Base-by-base conservation (phyloP, 2,888 invertebrate genomes). In the Lordiphosa andalusiaca region DNA sequence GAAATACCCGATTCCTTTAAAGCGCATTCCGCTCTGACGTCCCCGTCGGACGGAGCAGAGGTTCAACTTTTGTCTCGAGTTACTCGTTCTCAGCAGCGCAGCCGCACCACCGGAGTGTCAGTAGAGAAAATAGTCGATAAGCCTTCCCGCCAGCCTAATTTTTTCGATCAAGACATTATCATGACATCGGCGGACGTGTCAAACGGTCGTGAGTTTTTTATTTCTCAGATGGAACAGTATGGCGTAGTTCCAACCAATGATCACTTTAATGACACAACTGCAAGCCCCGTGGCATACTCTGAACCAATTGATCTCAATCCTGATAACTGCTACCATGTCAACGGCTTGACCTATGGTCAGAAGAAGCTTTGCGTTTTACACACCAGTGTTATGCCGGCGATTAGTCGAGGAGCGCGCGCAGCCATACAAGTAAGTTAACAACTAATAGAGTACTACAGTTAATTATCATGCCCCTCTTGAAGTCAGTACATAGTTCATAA, bases 311-410 rank as follows among this genome's bases (percentile, higher is more conserved):
- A 89, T 64, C 65, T 89, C 12, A 89, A 90, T 84, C 89, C 89
- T 1, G 87, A 89, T 40, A 81, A 88, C 38, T 90, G 89, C 55
- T 89, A 88, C 58, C 73, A 80, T 19, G 86, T 89, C 2, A 86
- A 87, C 23, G 90, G 88, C 6, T 62, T 90, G 39, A 82, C 84
- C 12, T 87, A 88, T 56, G 89, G 89, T 0, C 89, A 90, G 53
- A 89, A 88, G 61, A 89, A 88, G 58, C 78, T 88, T 25, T 90
- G 89, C 44, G 86, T 88, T 1, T 55, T 88, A 54, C 86, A 90
- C 67, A 89, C 89, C 0, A 88, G 85, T 63, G 87, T 90, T 21
- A 90, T 90, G 90, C 89, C 89, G 35, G 89, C 89, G 13, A 89
- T 90, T 47, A 90, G 90, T 67, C 85, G 90, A 5, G 89, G 89